These are phyloP conservation scores for Tethya wilhelma DNA, from an alignment of 37 sponge, comb jelly and placozoan genomes.

Conservation along the genomic window DNA sequence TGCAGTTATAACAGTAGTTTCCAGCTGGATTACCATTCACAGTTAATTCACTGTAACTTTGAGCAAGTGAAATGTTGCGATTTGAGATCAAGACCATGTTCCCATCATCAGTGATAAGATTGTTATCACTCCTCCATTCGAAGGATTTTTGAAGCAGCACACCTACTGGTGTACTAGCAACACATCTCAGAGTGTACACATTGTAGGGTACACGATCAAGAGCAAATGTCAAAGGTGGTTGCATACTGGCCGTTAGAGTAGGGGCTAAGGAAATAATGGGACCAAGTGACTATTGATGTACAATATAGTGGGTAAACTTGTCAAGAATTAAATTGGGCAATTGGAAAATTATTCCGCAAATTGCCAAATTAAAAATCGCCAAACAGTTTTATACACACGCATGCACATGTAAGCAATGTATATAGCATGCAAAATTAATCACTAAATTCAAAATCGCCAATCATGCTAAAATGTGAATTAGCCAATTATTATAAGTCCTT, in stretches of 20 bases:
- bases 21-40: background rate
- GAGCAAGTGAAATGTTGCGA: background rate
- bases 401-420: background rate
- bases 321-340: too few species aligned
- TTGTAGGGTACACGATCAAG: slow-evolving; percentile 6
- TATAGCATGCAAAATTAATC: too few species aligned
- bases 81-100: background rate
- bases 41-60: background rate
- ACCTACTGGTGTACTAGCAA: background rate
- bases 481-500: too few species aligned
- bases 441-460: too few species aligned
- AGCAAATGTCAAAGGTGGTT: background rate
- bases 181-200: background rate
- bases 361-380: too few species aligned
- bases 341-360: too few species aligned
- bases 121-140: background rate
- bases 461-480: too few species aligned
- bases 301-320: too few species aligned
- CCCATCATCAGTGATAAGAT: background rate
- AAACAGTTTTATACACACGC: too few species aligned
- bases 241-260: background rate
- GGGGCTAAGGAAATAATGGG: background rate
- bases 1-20: background rate
- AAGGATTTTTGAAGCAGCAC: background rate
- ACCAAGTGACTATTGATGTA: background rate